Base-by-base conservation (phyloP, 2,113 vertebrate genomes). In the Ranitomeya imitator region DNA sequence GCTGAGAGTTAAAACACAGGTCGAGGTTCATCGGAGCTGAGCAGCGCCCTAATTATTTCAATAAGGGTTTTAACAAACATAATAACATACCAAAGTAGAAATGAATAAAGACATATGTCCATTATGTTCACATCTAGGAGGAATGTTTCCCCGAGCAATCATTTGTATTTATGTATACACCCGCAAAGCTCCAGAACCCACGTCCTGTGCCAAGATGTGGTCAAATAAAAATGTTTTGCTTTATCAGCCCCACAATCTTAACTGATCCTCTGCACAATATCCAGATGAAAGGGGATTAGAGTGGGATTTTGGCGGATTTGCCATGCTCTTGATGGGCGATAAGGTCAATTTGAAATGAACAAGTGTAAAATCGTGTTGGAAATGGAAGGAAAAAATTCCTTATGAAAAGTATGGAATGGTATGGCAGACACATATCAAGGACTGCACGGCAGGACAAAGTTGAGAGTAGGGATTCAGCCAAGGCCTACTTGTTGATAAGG, bases 101-200 rank as follows among this genome's bases (percentile, higher is more conserved):
- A 83, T 78, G 87, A 88, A 84, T 31, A 88, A 88, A 84, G 87
- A 88, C 87, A 88, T 26, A 83, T 78, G 87, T 55, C 87, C 71
- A 23, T 65, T 55, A 11, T 51, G 81, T 54, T 83, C 60, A 77
- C 21, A 65, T 76, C 57, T 88, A 21, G 16, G 18, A 55, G 87
- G 87, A 88, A 88, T 83, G 59, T 79, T 79, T 85, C 81, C 87
- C 52, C n/a, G 51, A 89, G 87, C 87, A 69, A 85, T 78, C 45
- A 79, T 57, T 67, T 77, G 73, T 78, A 84, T 88, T 85, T 85
- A 85, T 79, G 82, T 77, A 88, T 85, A 67, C 74, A 67, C 23
- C 19, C 69, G 4, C 19, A 52, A 51, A 65, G 12, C 69, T 74
- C n/a, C 31, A 81, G 78, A 73, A 73, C 23, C 54, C 54, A 10